Evolutionary conservation across 2,888 invertebrate genomes (phyloP).

Genomic region (Megaustenia siamemsis): DNA sequence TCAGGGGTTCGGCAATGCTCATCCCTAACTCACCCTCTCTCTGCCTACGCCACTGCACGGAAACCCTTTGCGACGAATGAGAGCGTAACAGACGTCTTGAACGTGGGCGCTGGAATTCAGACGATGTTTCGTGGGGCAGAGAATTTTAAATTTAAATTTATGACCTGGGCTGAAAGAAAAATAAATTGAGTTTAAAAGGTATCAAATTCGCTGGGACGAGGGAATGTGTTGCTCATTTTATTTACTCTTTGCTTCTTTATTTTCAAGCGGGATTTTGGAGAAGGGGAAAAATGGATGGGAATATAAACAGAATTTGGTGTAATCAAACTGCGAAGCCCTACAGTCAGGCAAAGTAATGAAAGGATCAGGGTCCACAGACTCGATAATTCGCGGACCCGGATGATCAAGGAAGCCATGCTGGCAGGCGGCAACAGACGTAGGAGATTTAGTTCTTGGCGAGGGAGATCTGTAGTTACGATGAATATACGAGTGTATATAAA

Average conservation of each 20-base stretch:
- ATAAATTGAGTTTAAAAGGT: constrained; percentile 21
- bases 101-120: background rate
- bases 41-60: too few relatives aligned
- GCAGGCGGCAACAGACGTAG: constrained; percentile 1
- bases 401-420: constrained; percentile 36
- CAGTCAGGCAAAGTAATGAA: constrained; percentile 48
- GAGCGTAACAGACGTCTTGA: background rate
- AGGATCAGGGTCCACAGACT: constrained; percentile 42
- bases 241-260: background rate
- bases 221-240: constrained; percentile 17
- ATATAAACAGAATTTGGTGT: constrained; percentile 52
- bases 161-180: background rate
- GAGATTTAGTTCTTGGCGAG: background rate
- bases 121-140: background rate
- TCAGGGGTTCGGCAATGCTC: too few relatives aligned
- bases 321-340: constrained; percentile 49
- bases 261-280: background rate
- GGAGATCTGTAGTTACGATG: background rate
- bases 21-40: too few relatives aligned
- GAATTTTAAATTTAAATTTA: constrained; percentile 20
- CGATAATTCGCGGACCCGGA: constrained; percentile 23
- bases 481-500: too few relatives aligned
- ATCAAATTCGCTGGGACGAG: constrained; percentile 14
- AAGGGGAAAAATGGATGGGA: constrained; percentile 18
- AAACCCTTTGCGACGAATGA: background rate